These are phyloP conservation scores for Abrostola tripartita DNA, from an alignment of 2,888 invertebrate genomes.

Conservation along the genomic window DNA sequence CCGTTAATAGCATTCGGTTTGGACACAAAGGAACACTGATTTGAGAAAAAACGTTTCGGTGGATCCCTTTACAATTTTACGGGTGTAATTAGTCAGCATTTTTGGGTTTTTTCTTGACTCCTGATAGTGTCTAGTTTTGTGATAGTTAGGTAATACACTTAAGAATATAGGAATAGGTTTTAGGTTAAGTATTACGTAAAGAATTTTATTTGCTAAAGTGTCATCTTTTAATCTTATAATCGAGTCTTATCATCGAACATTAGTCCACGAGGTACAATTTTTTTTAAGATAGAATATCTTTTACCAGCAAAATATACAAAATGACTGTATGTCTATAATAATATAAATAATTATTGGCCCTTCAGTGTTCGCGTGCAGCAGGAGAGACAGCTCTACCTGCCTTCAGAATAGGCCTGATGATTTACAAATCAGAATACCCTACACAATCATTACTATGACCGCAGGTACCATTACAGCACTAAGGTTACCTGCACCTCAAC, in stretches of 20 bases:
- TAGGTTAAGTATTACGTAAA: background rate
- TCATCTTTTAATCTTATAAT: no score
- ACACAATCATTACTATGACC: constrained; percentile 17
- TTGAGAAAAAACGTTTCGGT: constrained; percentile 37
- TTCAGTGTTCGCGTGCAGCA: no score
- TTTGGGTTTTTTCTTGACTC: constrained; percentile 32
- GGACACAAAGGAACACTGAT: constrained; percentile 53
- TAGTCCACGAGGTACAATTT: no score
- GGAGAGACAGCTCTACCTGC: no score
- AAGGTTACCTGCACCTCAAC: constrained; percentile 7
- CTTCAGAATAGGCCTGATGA: background rate
- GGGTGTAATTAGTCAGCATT: constrained; percentile 54
- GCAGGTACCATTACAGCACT: constrained; percentile 18
- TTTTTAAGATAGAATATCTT: no score
- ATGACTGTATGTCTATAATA: no score
- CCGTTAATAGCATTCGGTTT: constrained; percentile 55
- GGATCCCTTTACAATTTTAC: constrained; percentile 46
- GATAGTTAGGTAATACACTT: constrained; percentile 18
- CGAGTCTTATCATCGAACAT: no score
- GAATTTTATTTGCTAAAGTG: no score
- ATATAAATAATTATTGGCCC: no score
- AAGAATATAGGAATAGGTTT: background rate
- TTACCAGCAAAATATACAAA: no score
- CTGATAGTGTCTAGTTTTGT: constrained; percentile 24
- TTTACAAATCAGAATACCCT: background rate